phyloP scores from a whole-genome alignment of 2,888 invertebrate species.

The Lampropteryx suffumata region DNA sequence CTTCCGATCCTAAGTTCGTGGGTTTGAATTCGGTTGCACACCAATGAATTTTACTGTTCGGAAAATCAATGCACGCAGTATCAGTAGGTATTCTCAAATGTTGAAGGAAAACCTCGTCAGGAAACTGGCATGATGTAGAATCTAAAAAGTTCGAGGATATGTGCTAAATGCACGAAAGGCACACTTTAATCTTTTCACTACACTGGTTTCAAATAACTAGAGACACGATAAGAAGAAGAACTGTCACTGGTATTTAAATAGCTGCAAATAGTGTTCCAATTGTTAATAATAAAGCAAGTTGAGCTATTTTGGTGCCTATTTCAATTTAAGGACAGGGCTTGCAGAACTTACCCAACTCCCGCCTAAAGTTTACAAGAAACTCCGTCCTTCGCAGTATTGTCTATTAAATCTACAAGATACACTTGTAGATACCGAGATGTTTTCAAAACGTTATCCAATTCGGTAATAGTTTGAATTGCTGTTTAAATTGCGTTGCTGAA shows the following conservation, averaged over 20 bases:
- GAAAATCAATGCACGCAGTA: too few species aligned
- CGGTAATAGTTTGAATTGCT: slow-evolving; percentile 46
- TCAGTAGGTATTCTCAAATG: too few species aligned
- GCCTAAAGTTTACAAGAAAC: slow-evolving; percentile 72
- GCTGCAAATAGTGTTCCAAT: slow-evolving; percentile 46
- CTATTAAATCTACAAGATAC: slow-evolving; percentile 76
- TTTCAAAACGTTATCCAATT: slow-evolving; percentile 51
- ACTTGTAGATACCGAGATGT: slow-evolving; percentile 58
- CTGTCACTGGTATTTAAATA: neutral
- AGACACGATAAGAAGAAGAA: too few species aligned
- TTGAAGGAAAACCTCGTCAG: too few species aligned
- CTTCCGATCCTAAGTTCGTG: too few species aligned
- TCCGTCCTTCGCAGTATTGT: slow-evolving; percentile 69
- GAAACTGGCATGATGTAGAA: too few species aligned
- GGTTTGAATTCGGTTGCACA: too few species aligned
- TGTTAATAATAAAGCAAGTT: slow-evolving; percentile 65
- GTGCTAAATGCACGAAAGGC: too few species aligned
- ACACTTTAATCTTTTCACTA: too few species aligned
- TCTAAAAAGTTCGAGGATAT: too few species aligned
- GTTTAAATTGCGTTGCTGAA: slow-evolving; percentile 26
- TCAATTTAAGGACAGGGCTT: slow-evolving; percentile 75
- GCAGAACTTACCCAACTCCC: slow-evolving; percentile 68
- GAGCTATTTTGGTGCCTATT: slow-evolving; percentile 73
- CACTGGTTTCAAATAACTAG: too few species aligned
- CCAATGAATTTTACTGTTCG: too few species aligned